phyloP scores from a whole-genome alignment of 2,888 invertebrate species.

The Hypena proboscidalis region DNA sequence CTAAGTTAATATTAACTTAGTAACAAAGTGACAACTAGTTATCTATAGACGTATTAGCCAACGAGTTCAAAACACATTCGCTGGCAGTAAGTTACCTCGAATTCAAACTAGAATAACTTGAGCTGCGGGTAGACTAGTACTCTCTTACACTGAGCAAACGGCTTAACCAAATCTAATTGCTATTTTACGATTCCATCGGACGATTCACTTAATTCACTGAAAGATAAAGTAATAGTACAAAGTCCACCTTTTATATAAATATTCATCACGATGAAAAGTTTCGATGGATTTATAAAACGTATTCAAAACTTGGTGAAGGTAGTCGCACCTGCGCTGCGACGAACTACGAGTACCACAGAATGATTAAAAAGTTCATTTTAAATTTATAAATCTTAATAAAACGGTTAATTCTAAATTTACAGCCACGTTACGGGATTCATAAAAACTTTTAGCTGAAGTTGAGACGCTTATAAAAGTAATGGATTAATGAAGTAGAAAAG shows the following conservation, averaged over 20 bases:
- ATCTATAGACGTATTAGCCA: conserved; percentile 35
- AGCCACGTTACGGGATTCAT: conserved; percentile 17
- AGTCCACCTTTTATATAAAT: conserved; percentile 52
- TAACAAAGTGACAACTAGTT: conserved; percentile 28
- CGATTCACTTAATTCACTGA: conserved; percentile 22
- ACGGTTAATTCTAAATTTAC: conserved; percentile 25
- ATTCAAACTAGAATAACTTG: conserved; percentile 44
- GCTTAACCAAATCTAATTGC: conserved; percentile 15
- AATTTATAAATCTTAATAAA: conserved; percentile 33
- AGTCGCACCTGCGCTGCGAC: conserved; percentile 60
- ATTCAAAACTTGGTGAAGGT: conserved; percentile 61
- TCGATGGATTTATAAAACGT: conserved; percentile 69
- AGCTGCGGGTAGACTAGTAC: conserved; percentile 31
- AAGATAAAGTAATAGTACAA: conserved; percentile 44
- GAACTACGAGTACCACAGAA: conserved; percentile 24
- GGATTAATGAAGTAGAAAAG: conserved; percentile 12
- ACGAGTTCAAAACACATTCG: conserved; percentile 45
- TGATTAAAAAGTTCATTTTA: conserved; percentile 53
- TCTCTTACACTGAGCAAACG: conserved; percentile 29
- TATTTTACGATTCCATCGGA: conserved; percentile 16
- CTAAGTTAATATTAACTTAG: conserved; percentile 35
- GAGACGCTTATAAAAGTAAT: conserved; percentile 19
- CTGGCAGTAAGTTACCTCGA: conserved; percentile 41
- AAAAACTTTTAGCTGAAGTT: conserved; percentile 27
- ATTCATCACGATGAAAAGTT: conserved; percentile 67